phyloP scores from a whole-genome alignment of 37 sponge, comb jelly and placozoan species.

The Theonella swinhoei region DNA sequence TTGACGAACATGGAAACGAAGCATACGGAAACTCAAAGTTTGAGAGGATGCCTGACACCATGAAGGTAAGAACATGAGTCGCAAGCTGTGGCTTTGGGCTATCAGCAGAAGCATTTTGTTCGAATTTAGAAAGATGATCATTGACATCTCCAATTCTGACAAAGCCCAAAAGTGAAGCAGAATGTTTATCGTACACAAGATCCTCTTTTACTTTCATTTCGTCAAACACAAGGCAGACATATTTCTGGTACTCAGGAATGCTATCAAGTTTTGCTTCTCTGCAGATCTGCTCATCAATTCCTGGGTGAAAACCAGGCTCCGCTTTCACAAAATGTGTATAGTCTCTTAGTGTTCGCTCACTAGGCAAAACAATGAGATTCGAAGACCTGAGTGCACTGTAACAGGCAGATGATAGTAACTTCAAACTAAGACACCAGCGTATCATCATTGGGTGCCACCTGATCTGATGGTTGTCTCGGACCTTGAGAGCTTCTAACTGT shows the following conservation, averaged over 20 bases:
- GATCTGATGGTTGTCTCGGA: neutral
- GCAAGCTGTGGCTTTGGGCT: slow-evolving; percentile 19
- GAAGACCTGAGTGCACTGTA: slow-evolving; percentile 23
- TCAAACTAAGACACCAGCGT: slow-evolving; percentile 24
- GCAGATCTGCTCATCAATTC: slow-evolving; percentile 17
- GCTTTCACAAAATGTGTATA: slow-evolving; percentile 37
- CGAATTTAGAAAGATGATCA: slow-evolving; percentile 22
- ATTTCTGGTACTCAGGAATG: slow-evolving; percentile 30
- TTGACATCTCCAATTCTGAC: slow-evolving; percentile 25
- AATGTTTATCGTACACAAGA: slow-evolving; percentile 30
- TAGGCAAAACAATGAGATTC: slow-evolving; percentile 4
- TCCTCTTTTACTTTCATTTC: slow-evolving; percentile 45
- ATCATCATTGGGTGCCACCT: slow-evolving; percentile 16
- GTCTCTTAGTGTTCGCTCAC: slow-evolving; percentile 24
- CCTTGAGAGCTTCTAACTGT: slow-evolving; percentile 9
- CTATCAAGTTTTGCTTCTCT: slow-evolving; percentile 19
- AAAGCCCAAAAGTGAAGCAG: slow-evolving; percentile 16
- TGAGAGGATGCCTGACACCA: slow-evolving; percentile 22
- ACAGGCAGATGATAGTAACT: slow-evolving; percentile 14
- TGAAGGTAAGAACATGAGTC: neutral
- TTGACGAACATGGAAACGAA: slow-evolving; percentile 6
- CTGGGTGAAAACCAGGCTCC: slow-evolving; percentile 29
- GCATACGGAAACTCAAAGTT: slow-evolving; percentile 8
- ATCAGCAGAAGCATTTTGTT: neutral
- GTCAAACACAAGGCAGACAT: slow-evolving; percentile 44